phyloP scores from a whole-genome alignment of 2,797 vertebrate genomes.

The Clarias fuscus region DNA sequence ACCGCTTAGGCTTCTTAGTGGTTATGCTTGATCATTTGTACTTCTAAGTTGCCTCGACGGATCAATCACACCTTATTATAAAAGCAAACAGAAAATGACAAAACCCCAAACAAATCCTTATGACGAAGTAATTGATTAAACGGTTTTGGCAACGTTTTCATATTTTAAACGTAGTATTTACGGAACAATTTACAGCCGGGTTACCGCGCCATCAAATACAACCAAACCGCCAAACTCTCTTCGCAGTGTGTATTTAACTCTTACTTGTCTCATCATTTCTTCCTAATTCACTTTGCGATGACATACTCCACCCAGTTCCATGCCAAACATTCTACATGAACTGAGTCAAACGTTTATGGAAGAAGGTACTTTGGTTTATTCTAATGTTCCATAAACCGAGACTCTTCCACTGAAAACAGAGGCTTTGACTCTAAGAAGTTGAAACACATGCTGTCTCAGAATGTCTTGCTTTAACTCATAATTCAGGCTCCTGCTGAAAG shows the following conservation, averaged over 20 bases:
- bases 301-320: not conserved
- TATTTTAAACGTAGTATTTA: conserved; percentile 25
- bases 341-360: conserved; percentile 36
- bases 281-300: conserved; percentile 18
- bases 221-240: conserved; percentile 21
- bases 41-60: not conserved
- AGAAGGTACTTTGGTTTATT: conserved; percentile 37
- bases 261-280: conserved; percentile 24
- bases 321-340: conserved; percentile 2
- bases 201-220: conserved; percentile 30
- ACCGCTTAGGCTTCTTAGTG: conserved; percentile 16
- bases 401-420: not conserved
- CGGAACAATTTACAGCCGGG: not conserved
- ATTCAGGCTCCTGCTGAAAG: not conserved
- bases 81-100: conserved; percentile 25
- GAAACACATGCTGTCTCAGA: not conserved
- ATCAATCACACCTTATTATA: conserved; percentile 26
- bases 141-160: not conserved
- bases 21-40: conserved; percentile 35
- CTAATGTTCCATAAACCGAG: conserved; percentile 12
- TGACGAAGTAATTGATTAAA: conserved; percentile 52
- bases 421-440: not conserved
- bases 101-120: conserved; percentile 10
- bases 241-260: conserved; percentile 20
- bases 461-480: not conserved